Evolutionary conservation across 2,888 invertebrate species (phyloP), one percentile per base, ranked within the genome.

Genomic region (Sussaba pulchella): DNA sequence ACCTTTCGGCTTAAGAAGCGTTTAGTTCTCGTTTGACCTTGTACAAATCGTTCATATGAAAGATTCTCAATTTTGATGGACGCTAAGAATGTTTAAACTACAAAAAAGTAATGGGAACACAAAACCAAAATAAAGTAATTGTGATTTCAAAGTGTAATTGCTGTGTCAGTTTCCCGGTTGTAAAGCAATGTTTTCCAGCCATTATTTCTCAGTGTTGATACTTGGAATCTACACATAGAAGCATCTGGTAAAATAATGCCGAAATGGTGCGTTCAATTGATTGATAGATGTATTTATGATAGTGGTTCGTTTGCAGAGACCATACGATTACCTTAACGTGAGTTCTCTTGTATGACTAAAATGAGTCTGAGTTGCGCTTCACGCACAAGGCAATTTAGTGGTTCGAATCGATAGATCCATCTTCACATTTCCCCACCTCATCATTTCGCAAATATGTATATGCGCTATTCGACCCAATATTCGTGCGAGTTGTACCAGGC

Each of bases 371-470:
- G 14, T 26, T 72, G 61, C 52, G 63, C 14, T 63, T 72, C 63
- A 52, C 52, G 19, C 36, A 43, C 41, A 17, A 43, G 12, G 39
- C 24, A 43, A 17, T 24, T 14, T 41, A 14, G 41, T 39, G 17
- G 24, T 14, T 71, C 59, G 17, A 41, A 17, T 12, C 17, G 10
- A 70, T 50, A 67, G 54, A 45, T 75, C 57, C 71, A 61, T 17
- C 50, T 61, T 72, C 39, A 43, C 45, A 70, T 72, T 24, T 24
- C 26, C 69, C 70, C 36, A 52, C 39, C 26, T 63, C 17, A n/a
- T 61, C 36, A 19, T 61, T 24, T 0, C 19, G 31, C 47, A 45
- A 47, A 50, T 80, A 61, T 63, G 31, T 66, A 54, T 59, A 70
- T 9, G 57, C n/a, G n/a, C n/a, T n/a, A n/a, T n/a, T n/a, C n/a